A percentile compares a stretch with the other conserved stretches of the same genome.
These are phyloP conservation scores for Sturmia bella DNA, from an alignment of 2,888 invertebrate species.

Conservation along the genomic window DNA sequence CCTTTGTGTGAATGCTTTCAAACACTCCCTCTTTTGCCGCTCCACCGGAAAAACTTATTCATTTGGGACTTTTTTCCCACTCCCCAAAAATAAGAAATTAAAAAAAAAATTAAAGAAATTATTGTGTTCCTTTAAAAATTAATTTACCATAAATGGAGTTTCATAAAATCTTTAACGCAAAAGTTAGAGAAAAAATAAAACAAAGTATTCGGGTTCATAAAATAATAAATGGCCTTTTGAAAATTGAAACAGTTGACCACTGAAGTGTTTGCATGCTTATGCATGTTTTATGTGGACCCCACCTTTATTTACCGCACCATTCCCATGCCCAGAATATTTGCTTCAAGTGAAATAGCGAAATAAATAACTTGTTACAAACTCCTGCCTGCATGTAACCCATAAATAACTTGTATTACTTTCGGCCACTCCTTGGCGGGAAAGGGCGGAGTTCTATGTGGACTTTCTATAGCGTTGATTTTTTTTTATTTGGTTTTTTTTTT, in stretches of 20 bases:
- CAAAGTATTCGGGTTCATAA: background rate
- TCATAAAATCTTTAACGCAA: background rate
- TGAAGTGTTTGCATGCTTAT: slow-evolving; percentile 48
- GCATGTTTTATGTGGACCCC: slow-evolving; percentile 29
- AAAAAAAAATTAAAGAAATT: slow-evolving; percentile 34
- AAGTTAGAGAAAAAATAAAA: slow-evolving; percentile 4
- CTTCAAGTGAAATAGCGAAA: background rate
- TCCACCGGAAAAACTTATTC: too few relatives aligned
- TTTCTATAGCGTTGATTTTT: background rate
- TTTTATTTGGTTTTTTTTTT: background rate
- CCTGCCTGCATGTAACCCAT: background rate
- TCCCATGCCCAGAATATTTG: background rate
- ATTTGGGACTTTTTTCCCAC: background rate
- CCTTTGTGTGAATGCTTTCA: too few relatives aligned
- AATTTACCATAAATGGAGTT: too few relatives aligned
- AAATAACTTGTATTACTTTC: slow-evolving; percentile 29
- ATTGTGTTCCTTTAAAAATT: background rate
- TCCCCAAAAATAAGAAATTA: too few relatives aligned
- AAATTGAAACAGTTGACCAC: background rate
- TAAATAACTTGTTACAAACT: slow-evolving; percentile 12
- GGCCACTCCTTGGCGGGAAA: slow-evolving; percentile 19
- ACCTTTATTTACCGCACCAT: slow-evolving; percentile 16
- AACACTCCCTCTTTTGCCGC: too few relatives aligned
- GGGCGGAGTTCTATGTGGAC: slow-evolving; percentile 3
- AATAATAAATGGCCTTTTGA: slow-evolving; percentile 37